Base-by-base conservation (phyloP, 2,797 vertebrate genomes). In the Mus spretus region DNA sequence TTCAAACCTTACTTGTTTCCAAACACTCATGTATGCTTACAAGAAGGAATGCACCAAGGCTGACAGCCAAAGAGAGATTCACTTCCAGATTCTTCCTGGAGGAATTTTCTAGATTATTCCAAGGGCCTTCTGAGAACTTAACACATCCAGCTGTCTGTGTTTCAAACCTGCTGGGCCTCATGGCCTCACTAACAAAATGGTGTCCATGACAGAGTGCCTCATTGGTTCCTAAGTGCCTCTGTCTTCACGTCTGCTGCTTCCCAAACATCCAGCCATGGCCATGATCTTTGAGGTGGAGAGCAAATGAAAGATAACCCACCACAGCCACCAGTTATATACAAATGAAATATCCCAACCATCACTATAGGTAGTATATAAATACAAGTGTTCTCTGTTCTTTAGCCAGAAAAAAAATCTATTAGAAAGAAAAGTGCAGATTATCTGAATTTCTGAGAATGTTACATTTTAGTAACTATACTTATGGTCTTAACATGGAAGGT, bases 1-100 rank as follows among this genome's bases (percentile, higher is more conserved):
- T 70, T 95, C 47, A 94, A 93, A 96, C 34, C 67, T n/a, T 70
- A 92, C 50, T 9, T 44, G 93, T 80, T 89, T 94, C 90, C 20
- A 94, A 94, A 55, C 40, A 82, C 78, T 24, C 40, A 82, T 24
- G 86, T 84, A 53, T 92, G n/a, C 9, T 80, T 31, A 34, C 57
- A 2, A 20, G 40, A 94, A 97, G 82, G 61, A 95, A 97, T 34
- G 57, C 1, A 50, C 28, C 1, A 31, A 84, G 91, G 95, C 57
- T 84, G 10, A 6, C 79, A 89, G 63, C 34, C 90, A 96, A 95
- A 77, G 15, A 8, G 34, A 91, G 37, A 91, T 91, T 92, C 65
- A 85, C 53, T 79, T 44, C 63, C 24, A 92, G 91, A 81, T 47
- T 3, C 44, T 8, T 93, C n/a, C n/a, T 57, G 1, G 55, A 94